phyloP scores from a whole-genome alignment of 2,113 vertebrate genomes.

The Oriolus oriolus region DNA sequence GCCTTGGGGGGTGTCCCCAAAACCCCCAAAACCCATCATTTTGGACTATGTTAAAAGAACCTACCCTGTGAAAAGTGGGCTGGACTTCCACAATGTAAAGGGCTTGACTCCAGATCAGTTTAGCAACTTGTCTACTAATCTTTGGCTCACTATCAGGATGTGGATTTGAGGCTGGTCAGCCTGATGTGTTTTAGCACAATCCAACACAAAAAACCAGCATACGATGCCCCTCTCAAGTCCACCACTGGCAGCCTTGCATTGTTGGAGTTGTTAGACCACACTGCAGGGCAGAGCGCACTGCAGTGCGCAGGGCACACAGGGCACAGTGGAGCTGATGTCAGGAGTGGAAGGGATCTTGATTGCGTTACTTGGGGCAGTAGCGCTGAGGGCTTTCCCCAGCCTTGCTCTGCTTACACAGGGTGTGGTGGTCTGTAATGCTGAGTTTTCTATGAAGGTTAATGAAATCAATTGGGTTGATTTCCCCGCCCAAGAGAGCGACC shows the following conservation, averaged over 20 bases:
- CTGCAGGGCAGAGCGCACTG: not conserved
- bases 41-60: not conserved
- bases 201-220: not conserved
- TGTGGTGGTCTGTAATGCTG: too few species aligned
- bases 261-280: not conserved
- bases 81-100: not conserved
- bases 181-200: not conserved
- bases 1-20: not conserved
- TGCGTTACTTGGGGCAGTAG: not conserved
- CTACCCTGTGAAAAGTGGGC: not conserved
- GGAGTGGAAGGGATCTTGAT: not conserved
- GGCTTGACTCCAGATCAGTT: not conserved
- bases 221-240: not conserved
- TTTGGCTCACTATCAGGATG: not conserved
- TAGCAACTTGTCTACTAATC: not conserved
- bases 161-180: not conserved
- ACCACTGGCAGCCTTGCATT: not conserved
- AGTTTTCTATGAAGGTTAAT: too few species aligned
- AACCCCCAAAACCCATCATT: not conserved
- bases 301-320: too few species aligned
- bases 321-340: too few species aligned
- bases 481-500: too few species aligned
- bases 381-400: not conserved
- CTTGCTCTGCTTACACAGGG: too few species aligned
- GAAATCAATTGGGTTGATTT: too few species aligned